phyloP scores from a whole-genome alignment of 2,888 invertebrate species.

The Sclerodermus sp. region DNA sequence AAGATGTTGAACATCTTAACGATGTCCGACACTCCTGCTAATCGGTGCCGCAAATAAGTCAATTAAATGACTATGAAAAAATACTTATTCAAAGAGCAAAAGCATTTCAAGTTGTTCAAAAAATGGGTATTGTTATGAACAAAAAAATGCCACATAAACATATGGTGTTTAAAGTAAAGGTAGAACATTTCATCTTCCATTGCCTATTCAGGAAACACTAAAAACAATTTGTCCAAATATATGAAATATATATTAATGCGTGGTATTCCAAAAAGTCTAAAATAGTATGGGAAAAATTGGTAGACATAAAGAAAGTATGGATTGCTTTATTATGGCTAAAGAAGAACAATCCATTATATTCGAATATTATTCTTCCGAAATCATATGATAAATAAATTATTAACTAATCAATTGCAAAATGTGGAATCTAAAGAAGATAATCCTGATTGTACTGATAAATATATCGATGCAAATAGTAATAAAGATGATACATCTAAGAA shows the following conservation, averaged over 20 bases:
- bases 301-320: slow-evolving; percentile 32
- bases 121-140: slow-evolving; percentile 33
- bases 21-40: too few species aligned
- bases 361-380: slow-evolving; percentile 25
- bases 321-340: slow-evolving; percentile 29
- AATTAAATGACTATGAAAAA: too few species aligned
- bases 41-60: too few species aligned
- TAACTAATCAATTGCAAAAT: too few species aligned
- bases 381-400: too few species aligned
- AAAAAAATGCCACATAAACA: slow-evolving; percentile 28
- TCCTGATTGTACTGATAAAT: slow-evolving; percentile 1
- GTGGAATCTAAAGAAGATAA: slow-evolving; percentile 3
- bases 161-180: slow-evolving; percentile 12
- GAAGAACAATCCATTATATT: slow-evolving; percentile 27
- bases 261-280: slow-evolving; percentile 8
- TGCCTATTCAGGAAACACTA: slow-evolving; percentile 34
- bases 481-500: too few species aligned
- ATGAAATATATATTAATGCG: too few species aligned
- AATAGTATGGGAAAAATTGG: slow-evolving; percentile 30
- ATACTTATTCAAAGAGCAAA: too few species aligned
- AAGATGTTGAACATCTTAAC: too few species aligned
- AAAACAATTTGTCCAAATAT: slow-evolving; percentile 29
- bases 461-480: slow-evolving; percentile 6
- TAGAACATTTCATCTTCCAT: slow-evolving; percentile 31
- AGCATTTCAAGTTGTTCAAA: slow-evolving; percentile 37